Evolutionary conservation across 2,797 vertebrate species (phyloP).

Genomic region (Pseudopleuronectes americanus): DNA sequence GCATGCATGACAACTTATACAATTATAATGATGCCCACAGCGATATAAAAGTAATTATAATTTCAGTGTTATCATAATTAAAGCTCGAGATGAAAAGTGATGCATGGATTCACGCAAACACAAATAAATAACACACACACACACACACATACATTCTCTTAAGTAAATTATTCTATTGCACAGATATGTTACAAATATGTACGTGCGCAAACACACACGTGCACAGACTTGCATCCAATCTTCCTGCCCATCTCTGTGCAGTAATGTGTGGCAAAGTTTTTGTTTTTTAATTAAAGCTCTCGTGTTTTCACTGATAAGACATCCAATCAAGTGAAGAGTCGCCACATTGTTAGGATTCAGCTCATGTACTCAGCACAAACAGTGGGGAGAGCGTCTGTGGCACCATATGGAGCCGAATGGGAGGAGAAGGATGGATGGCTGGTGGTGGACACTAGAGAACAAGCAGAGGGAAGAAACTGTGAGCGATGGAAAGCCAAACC

Average conservation of each 20-base stretch:
- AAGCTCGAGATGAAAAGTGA: slow-evolving; percentile 36
- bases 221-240: slow-evolving; percentile 28
- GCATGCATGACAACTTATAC: slow-evolving; percentile 24
- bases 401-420: slow-evolving; percentile 46
- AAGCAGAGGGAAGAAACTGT: not conserved
- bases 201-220: not conserved
- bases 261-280: slow-evolving; percentile 59
- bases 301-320: slow-evolving; percentile 71
- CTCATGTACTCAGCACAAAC: slow-evolving; percentile 38
- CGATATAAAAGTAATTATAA: slow-evolving; percentile 50
- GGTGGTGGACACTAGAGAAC: slow-evolving; percentile 12
- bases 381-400: slow-evolving; percentile 16
- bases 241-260: slow-evolving; percentile 57
- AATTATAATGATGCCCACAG: slow-evolving; percentile 35
- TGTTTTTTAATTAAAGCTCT: slow-evolving; percentile 76
- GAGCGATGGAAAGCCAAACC: not conserved
- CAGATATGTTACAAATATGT: not conserved
- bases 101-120: slow-evolving; percentile 15
- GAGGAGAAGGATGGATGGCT: slow-evolving; percentile 12
- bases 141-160: not conserved
- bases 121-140: not conserved
- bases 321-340: slow-evolving; percentile 61
- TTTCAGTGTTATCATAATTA: slow-evolving; percentile 57
- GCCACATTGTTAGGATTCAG: slow-evolving; percentile 57
- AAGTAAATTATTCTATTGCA: too few species aligned